These are phyloP conservation scores for Micromussa lordhowensis DNA, from an alignment of 92 coral and sea anemone species.

Conservation along the genomic window DNA sequence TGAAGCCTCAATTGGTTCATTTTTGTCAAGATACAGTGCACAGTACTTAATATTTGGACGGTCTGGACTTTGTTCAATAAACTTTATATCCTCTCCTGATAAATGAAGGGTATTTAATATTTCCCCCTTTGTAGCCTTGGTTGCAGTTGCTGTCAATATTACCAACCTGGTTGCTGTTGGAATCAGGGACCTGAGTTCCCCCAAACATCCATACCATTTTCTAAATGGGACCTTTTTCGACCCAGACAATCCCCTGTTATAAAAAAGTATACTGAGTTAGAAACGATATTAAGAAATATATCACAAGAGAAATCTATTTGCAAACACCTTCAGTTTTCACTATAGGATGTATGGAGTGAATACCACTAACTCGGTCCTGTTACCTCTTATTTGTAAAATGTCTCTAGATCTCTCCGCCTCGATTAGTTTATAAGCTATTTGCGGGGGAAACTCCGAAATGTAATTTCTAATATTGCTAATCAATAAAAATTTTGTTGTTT, in stretches of 20 bases:
- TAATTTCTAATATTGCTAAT: too few species aligned
- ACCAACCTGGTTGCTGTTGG: constrained; percentile 40
- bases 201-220: constrained; percentile 70
- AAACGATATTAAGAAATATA: too few species aligned
- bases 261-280: too few species aligned
- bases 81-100: constrained; percentile 44
- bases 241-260: constrained; percentile 50
- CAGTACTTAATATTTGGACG: constrained; percentile 50
- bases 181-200: constrained; percentile 67
- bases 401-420: too few species aligned
- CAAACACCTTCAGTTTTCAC: too few species aligned
- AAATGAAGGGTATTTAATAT: constrained; percentile 52
- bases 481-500: too few species aligned
- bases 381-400: too few species aligned
- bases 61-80: constrained; percentile 77
- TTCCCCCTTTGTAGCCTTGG: constrained; percentile 64
- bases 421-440: too few species aligned
- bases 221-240: constrained; percentile 60
- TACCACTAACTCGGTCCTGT: too few species aligned
- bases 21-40: constrained; percentile 69
- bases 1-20: constrained; percentile 56
- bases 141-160: constrained; percentile 69
- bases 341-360: too few species aligned
- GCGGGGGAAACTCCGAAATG: too few species aligned
- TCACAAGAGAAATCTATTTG: too few species aligned